A percentile compares a stretch with the other conserved stretches of the same genome.
phyloP scores from a whole-genome alignment of 2,113 vertebrate genomes.

The Phylloscopus trochilus region DNA sequence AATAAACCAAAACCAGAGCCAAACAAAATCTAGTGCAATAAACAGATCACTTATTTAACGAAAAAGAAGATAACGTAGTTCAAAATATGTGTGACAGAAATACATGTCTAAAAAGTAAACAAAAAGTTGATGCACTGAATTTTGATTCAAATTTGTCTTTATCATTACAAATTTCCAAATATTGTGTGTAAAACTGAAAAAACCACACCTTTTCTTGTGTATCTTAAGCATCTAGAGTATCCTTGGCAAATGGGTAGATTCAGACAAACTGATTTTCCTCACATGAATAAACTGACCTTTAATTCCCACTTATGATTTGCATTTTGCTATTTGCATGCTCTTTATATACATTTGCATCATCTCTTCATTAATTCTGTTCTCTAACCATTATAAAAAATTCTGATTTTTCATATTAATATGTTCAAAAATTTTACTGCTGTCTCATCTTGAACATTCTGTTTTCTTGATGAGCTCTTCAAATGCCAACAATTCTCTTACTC shows the following conservation, averaged over 20 bases:
- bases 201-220: background rate
- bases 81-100: background rate
- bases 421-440: background rate
- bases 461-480: background rate
- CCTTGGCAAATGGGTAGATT: background rate
- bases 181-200: background rate
- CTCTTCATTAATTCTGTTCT: background rate
- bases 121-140: background rate
- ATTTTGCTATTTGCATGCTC: background rate
- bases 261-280: background rate
- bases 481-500: background rate
- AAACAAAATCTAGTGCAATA: background rate
- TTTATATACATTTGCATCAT: background rate
- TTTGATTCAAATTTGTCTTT: slow-evolving; percentile 1
- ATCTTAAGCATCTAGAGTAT: background rate
- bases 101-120: background rate
- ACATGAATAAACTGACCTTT: background rate
- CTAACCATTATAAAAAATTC: background rate
- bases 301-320: background rate
- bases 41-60: slow-evolving; percentile 10
- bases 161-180: background rate
- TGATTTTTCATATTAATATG: background rate
- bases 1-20: background rate
- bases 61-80: slow-evolving; percentile 33
- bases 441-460: background rate